Base-by-base conservation (phyloP, 1,140 invertebrate genomes). In the Drosophila subobscura region DNA sequence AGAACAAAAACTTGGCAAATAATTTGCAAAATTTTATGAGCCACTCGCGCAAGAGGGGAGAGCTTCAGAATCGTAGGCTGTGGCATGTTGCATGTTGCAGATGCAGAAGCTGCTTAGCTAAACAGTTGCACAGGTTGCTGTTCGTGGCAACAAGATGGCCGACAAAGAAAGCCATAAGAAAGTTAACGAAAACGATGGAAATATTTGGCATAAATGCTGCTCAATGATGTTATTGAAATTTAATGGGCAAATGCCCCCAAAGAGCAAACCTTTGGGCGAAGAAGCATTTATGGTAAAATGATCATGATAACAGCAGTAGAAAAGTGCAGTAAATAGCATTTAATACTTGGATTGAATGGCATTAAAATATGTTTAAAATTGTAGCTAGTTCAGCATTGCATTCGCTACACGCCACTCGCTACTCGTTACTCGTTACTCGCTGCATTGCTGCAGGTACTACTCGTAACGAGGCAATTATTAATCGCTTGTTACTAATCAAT, bases 401-500 rank as follows among this genome's bases (percentile, higher is more conserved):
- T 10, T 12, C 33, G 8, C 4, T 10, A 2, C 8, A 37, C 3
- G 33, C 4, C 22, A 12, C 8, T 46, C 5, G 53, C n/a, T 46
- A 46, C 46, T 58, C 41, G 16, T 29, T 23, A 63, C 29, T 63
- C 20, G 63, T 27, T 49, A 44, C 70, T 72, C 68, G 44, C 16
- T 20, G 16, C 16, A 20, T 29, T 73, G 10, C 8, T 64, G 42
- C 63, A 33, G 68, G 63, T 56, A 10, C 10, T 4, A 37, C 10
- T 70, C 50, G 64, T 37, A 84, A 85, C 61, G 65, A 84, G 76
- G 70, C 77, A 59, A 57, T 57, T 79, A 90, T 90, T 89, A 89
- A 90, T 90, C 89, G 89, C 79, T 47, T 77, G 55, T 72, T 72
- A 63, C 89, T 90, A 90, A 90, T 90, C 89, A 90, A 90, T 90